Evolutionary conservation across 2,888 invertebrate genomes (phyloP).

Genomic region (Poecilobothrus nobilitatus): DNA sequence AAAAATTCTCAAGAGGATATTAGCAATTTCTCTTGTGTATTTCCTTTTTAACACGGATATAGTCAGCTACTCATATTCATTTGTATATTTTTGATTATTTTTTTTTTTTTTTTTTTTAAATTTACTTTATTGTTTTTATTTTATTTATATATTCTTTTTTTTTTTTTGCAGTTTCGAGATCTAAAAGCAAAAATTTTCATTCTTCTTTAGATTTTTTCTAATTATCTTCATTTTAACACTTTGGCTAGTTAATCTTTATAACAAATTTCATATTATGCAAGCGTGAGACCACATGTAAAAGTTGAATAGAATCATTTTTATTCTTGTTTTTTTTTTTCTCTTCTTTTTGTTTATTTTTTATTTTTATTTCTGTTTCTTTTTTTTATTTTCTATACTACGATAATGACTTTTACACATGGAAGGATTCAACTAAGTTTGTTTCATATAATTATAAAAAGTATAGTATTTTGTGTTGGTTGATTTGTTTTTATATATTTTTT

Average conservation of each 20-base stretch:
- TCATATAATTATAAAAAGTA: no score
- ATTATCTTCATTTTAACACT: not conserved
- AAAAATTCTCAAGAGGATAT: no score
- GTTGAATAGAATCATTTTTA: not conserved
- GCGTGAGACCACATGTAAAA: not conserved
- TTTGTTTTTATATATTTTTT: no score
- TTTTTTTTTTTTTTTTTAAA: not conserved
- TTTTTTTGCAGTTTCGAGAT: not conserved
- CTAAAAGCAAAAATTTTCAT: not conserved
- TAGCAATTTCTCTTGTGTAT: no score
- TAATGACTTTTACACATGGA: not conserved
- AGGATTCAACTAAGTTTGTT: not conserved
- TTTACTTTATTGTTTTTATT: not conserved
- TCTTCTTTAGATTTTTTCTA: not conserved
- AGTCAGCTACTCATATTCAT: no score
- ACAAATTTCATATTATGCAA: not conserved
- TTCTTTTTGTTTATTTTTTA: not conserved
- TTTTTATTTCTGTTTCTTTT: not conserved
- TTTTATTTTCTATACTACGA: not conserved
- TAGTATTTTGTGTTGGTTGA: no score
- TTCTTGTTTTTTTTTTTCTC: not conserved
- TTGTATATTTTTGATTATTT: not conserved
- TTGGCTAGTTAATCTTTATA: constrained; percentile 1
- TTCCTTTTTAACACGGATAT: no score
- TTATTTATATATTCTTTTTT: not conserved